phyloP scores from a whole-genome alignment of 2,888 invertebrate species.

The Ariolimax columbianus region DNA sequence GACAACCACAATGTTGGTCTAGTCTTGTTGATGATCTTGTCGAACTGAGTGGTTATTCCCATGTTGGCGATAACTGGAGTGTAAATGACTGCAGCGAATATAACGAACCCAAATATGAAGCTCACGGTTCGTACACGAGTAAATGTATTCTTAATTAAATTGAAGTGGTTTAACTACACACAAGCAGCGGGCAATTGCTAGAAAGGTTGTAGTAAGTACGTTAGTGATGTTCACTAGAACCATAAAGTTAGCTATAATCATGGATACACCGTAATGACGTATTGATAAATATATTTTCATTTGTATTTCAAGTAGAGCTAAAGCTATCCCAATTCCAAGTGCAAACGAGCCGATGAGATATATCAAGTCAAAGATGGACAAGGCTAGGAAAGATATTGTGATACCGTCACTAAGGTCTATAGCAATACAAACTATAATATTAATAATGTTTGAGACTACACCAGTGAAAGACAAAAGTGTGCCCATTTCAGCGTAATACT shows the following conservation, averaged over 20 bases:
- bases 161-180: conserved; percentile 25
- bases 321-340: background rate
- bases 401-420: too few species aligned
- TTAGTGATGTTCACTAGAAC: background rate
- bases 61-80: background rate
- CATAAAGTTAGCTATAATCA: background rate
- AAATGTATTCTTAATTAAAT: conserved; percentile 15
- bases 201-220: conserved; percentile 12
- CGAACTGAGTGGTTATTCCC: background rate
- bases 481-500: too few species aligned
- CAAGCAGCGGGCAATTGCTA: conserved; percentile 13
- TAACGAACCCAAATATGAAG: background rate
- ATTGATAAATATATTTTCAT: background rate
- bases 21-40: background rate
- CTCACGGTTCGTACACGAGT: background rate
- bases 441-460: too few species aligned
- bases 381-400: background rate
- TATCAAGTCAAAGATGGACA: background rate
- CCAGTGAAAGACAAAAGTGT: too few species aligned
- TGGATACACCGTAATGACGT: background rate
- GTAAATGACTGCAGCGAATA: background rate
- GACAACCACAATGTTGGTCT: conserved; percentile 3
- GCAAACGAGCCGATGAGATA: background rate
- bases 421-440: too few species aligned
- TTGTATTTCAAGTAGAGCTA: background rate